These are phyloP conservation scores for Aporophyla lueneburgensis DNA, from an alignment of 2,888 invertebrate species.

Conservation along the genomic window DNA sequence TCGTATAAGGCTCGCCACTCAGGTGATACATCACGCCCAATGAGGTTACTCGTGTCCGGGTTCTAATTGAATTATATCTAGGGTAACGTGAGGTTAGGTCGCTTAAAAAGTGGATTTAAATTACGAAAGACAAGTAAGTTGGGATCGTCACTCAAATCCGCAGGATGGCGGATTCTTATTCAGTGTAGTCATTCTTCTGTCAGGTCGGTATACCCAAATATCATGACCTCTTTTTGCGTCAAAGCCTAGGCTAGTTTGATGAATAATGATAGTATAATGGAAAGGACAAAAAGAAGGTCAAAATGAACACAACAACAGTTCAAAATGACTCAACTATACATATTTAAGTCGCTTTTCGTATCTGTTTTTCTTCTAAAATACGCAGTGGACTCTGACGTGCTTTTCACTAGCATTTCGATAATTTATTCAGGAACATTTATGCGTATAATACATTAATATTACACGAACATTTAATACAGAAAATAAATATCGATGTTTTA, in stretches of 20 bases:
- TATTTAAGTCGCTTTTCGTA: background rate
- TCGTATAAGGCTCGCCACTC: constrained; percentile 54
- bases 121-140: background rate
- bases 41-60: constrained; percentile 51
- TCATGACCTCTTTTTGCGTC: background rate
- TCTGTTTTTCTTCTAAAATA: background rate
- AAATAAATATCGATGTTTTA: no score
- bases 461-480: background rate
- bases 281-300: background rate
- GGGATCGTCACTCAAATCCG: background rate
- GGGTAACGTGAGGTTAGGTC: constrained; percentile 10
- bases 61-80: constrained; percentile 53
- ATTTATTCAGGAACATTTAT: background rate
- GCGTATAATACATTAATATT: background rate
- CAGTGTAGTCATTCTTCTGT: background rate
- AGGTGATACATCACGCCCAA: constrained; percentile 54
- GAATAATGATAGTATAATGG: background rate
- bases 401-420: background rate
- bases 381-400: background rate
- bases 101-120: background rate
- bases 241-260: background rate
- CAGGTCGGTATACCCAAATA: background rate
- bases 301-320: background rate
- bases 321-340: background rate
- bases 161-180: background rate